A percentile compares a stretch with the other conserved stretches of the same genome.
These are phyloP conservation scores for Ptilonorhynchus violaceus DNA, from an alignment of 2,113 vertebrate species.

Conservation along the genomic window DNA sequence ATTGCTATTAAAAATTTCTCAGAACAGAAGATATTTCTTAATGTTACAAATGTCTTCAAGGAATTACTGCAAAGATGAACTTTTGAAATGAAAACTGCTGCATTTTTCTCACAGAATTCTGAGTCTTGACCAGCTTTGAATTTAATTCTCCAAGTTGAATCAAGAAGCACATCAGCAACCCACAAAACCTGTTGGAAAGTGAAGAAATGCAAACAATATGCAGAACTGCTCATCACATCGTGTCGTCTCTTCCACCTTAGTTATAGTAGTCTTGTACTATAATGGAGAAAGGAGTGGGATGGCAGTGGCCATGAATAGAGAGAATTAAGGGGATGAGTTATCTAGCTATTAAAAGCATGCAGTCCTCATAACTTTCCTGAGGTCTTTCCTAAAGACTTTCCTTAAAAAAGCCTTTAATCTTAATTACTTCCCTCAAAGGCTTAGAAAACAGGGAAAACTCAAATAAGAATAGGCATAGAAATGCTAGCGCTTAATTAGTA, in stretches of 20 bases:
- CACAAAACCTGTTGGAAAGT: background rate
- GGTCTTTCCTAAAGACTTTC: background rate
- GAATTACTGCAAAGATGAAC: background rate
- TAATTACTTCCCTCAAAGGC: background rate
- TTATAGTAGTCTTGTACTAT: background rate
- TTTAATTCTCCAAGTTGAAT: background rate
- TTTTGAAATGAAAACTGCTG: background rate
- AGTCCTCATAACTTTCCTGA: background rate
- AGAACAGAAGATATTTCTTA: background rate
- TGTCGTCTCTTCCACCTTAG: background rate
- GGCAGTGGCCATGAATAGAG: background rate
- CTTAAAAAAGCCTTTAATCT: background rate
- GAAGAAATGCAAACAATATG: background rate
- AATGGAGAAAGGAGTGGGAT: background rate
- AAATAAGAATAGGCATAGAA: background rate
- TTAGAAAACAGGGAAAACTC: background rate
- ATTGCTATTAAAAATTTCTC: background rate
- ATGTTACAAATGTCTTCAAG: background rate
- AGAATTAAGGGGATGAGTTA: background rate
- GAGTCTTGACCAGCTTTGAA: background rate
- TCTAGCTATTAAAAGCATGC: background rate
- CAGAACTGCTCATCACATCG: background rate
- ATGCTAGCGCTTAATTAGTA: background rate
- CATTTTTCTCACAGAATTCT: background rate
- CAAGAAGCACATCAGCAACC: background rate